Base-by-base conservation (phyloP, 2,113 vertebrate species). In the Argyrosomus japonicus region DNA sequence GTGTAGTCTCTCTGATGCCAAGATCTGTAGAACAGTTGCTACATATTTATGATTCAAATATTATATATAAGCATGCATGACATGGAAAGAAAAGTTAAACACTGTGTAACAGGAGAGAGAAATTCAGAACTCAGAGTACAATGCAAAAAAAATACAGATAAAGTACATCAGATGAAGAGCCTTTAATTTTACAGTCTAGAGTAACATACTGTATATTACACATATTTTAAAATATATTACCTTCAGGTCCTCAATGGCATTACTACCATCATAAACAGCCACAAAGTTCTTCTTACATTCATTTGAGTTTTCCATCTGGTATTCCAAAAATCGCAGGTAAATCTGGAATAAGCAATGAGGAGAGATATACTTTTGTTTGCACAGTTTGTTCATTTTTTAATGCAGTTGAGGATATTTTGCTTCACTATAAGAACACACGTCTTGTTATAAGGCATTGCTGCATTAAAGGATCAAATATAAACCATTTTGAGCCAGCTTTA, bases 201-300 rank as follows among this genome's bases (percentile, higher is more conserved):
- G 36, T 1, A 43, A n/a, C 3, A 32, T 53, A 48, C 11, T 50
- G n/a, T 32, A 53, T 75, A 54, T 57, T n/a, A 63, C 17, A 48
- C 4, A 56, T 45, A 32, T 43, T n/a, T 54, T 50, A 64, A 60
- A 19, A n/a, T 53, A 23, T 47, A 14, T 86, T 92, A 94, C 93
- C 95, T 98, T 99, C 48, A 99, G 94, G 68, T 99, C 97, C 71
- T 99, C 97, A 47, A 99, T 99, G 25, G 97, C 97, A 36, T 96
- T 98, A 75, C 97, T 99, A 73, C 97, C 98, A 27, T 99, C 98
- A 8, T 99, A 99, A 12, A 99, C 96, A 1, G 98, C 98, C 73
- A 99, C 97, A 60, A 99, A 99, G 91, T 99, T 99, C 85, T 97
- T 96, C 91, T 99, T 99, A 94, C 98, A 99, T 77, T 99, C 98